Evolutionary conservation across 2,797 vertebrate species (phyloP).

Genomic region (Coregonus sp.): DNA sequence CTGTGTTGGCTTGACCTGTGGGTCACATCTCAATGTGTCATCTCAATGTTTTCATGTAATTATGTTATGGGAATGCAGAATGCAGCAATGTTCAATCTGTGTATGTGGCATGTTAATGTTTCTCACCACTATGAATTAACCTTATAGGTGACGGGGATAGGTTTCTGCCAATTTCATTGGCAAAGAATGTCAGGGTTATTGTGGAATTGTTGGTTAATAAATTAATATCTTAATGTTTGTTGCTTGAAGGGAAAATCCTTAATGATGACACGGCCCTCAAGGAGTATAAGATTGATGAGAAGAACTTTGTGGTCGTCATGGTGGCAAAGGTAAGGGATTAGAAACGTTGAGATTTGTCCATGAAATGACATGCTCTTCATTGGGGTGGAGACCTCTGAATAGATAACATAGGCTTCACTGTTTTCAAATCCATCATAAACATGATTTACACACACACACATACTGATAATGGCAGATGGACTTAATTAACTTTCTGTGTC

Average conservation of each 20-base stretch:
- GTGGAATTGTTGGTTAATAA: not conserved
- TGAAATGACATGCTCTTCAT: not conserved
- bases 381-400: not conserved
- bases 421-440: not conserved
- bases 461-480: slow-evolving; percentile 2
- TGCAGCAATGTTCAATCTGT: not conserved
- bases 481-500: slow-evolving; percentile 12
- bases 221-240: not conserved
- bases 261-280: slow-evolving; percentile 91
- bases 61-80: not conserved
- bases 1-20: slow-evolving; percentile 8
- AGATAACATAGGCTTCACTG: not conserved
- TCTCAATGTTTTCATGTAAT: not conserved
- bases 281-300: slow-evolving; percentile 96
- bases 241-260: slow-evolving; percentile 88
- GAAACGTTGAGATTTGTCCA: not conserved
- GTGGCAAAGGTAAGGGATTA: slow-evolving; percentile 89
- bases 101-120: not conserved
- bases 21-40: not conserved
- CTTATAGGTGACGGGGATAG: not conserved
- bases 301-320: slow-evolving; percentile 98
- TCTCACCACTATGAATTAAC: not conserved
- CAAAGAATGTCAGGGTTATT: not conserved
- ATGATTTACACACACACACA: slow-evolving; percentile 7
- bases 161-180: slow-evolving; percentile 1